Evolutionary conservation across 2,797 vertebrate genomes (phyloP).

Genomic region (Poecilia picta): DNA sequence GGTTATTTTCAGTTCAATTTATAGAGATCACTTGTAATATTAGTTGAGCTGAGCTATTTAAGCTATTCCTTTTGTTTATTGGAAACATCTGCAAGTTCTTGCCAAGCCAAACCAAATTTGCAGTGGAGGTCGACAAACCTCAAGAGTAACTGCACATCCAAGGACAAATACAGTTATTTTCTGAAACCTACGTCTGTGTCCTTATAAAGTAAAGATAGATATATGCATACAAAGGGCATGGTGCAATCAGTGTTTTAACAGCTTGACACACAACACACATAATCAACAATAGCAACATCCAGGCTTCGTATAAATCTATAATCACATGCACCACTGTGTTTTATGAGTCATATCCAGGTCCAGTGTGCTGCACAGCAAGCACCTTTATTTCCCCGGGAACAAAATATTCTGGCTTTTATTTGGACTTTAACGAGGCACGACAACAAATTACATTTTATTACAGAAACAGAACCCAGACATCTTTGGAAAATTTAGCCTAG

Average conservation of each 20-base stretch:
- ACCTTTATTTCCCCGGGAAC: slow-evolving; percentile 64
- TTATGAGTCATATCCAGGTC: slow-evolving; percentile 57
- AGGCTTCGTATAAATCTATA: slow-evolving; percentile 55
- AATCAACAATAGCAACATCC: slow-evolving; percentile 47
- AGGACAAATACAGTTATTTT: slow-evolving; percentile 14
- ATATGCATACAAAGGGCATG: slow-evolving; percentile 1
- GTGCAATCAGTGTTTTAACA: slow-evolving; percentile 42
- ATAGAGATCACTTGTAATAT: not conserved
- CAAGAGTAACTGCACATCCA: slow-evolving; percentile 6
- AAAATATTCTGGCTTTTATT: slow-evolving; percentile 72
- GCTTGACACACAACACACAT: slow-evolving; percentile 44
- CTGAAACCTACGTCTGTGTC: not conserved
- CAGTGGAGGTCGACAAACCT: not conserved
- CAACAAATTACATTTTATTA: slow-evolving; percentile 75
- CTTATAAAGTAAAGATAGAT: not conserved
- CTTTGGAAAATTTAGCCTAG: slow-evolving; percentile 54
- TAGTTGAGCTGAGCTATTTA: slow-evolving; percentile 2
- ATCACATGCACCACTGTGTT: slow-evolving; percentile 51
- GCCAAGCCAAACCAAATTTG: not conserved
- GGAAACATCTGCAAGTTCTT: not conserved
- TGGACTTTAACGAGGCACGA: slow-evolving; percentile 69
- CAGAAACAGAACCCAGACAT: slow-evolving; percentile 56
- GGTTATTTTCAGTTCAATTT: not conserved
- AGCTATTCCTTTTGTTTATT: slow-evolving; percentile 25
- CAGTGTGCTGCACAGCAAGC: slow-evolving; percentile 30